These are phyloP conservation scores for Trematomus loennbergii DNA, from an alignment of 2,113 vertebrate genomes.

Conservation along the genomic window DNA sequence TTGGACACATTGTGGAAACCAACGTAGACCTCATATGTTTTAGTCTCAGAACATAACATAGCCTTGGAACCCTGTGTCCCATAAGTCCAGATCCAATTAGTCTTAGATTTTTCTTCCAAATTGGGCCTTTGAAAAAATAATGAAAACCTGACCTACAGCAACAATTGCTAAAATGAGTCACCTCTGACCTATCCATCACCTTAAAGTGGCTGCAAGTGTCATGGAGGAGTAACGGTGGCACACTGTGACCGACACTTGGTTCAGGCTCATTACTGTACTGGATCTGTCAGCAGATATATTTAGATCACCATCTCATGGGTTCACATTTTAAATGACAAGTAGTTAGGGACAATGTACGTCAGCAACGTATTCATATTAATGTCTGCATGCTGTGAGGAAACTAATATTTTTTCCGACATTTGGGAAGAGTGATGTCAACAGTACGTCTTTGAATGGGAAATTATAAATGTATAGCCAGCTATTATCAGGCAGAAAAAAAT, in stretches of 20 bases:
- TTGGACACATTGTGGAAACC: conserved; percentile 19
- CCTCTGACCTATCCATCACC: conserved; percentile 76
- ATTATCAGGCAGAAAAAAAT: conserved; percentile 46
- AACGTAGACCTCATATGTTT: background rate
- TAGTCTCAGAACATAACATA: background rate
- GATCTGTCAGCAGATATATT: conserved; percentile 78
- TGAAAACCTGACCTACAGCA: conserved; percentile 59
- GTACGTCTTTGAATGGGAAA: conserved; percentile 59
- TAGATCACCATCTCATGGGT: conserved; percentile 74
- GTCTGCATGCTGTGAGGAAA: conserved; percentile 71
- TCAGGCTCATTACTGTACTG: conserved; percentile 78
- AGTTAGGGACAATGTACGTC: conserved; percentile 75
- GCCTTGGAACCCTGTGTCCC: conserved; percentile 33
- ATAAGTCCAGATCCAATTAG: conserved; percentile 66
- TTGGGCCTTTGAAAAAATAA: conserved; percentile 67
- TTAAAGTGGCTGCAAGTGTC: conserved; percentile 37
- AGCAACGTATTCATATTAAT: conserved; percentile 81
- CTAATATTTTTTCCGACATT: conserved; percentile 76
- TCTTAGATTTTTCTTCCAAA: conserved; percentile 61
- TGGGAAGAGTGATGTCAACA: conserved; percentile 69
- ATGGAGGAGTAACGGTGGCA: conserved; percentile 59
- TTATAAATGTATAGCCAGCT: conserved; percentile 49
- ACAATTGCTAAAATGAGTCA: conserved; percentile 74
- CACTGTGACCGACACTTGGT: conserved; percentile 75
- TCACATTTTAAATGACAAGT: conserved; percentile 76